Base-by-base conservation (phyloP, 1,140 invertebrate species). In the Calycopis cecrops region DNA sequence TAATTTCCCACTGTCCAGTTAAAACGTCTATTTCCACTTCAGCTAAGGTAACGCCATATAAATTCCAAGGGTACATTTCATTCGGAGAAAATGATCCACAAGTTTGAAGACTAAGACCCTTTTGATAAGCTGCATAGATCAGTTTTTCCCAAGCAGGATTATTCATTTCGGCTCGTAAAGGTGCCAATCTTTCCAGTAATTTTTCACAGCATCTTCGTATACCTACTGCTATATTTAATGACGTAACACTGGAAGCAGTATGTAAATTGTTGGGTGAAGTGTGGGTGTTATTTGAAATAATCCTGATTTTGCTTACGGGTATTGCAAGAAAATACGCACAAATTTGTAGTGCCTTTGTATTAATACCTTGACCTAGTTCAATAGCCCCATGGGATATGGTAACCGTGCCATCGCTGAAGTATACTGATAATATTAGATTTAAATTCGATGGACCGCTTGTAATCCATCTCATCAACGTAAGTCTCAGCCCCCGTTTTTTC, bases 21-120 rank as follows among this genome's bases (percentile, higher is more conserved):
- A 96, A 78, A n/a, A 95, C 83, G 77, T 97, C 95, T 8, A 96
- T 69, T 75, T 95, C 93, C 0, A 94, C 90, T 85, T 95, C 93
- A 7, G 90, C 88, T 4, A 70, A 37, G 9, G 65, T 65, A 4
- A 94, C 90, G 84, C 91, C 92, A 62, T 90, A 92, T 28, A 93
- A 80, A 11, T 84, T 58, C 62, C 93, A 94, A 1, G 62, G 37
- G 21, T 89, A 71, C n/a, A 90, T 63, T 34, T 90, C 88, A 21
- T 89, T 77, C 1, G 76, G 63, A 1, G 67, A 74, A 8, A 76
- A 44, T 37, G 79, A 89, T 63, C 89, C 90, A 89, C 70, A 91
- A 73, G 55, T 87, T 89, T 65, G 91, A 88, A 95, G 69, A 76
- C 94, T 91, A 8, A 95, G 80, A 37, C 89, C 78, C 16, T 85